Evolutionary conservation across 2,888 invertebrate species (phyloP).

Genomic region (Eupithecia pulchellata): DNA sequence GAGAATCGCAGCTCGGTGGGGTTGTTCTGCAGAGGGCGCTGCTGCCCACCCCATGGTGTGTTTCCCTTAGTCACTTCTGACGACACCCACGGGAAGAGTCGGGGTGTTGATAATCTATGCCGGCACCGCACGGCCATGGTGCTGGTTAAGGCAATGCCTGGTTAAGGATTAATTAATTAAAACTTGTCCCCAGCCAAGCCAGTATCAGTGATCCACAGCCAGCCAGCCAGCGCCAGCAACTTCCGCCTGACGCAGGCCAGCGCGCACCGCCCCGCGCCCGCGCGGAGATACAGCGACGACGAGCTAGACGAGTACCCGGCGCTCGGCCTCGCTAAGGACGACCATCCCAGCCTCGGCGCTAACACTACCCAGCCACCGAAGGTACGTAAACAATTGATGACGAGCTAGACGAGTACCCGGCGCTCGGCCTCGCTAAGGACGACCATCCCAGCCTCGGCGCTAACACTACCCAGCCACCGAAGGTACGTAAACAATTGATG

Average conservation of each 20-base stretch:
- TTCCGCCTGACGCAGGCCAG: slow-evolving; percentile 76
- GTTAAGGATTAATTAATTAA: neutral
- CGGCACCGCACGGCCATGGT: too few relatives aligned
- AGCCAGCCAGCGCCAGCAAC: slow-evolving; percentile 78
- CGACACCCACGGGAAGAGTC: too few relatives aligned
- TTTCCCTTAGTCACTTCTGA: too few relatives aligned
- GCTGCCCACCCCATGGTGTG: too few relatives aligned
- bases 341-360: slow-evolving; percentile 76
- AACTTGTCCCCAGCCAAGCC: slow-evolving; percentile 68
- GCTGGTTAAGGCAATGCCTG: too few relatives aligned
- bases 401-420: slow-evolving; percentile 66
- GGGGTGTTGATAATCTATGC: too few relatives aligned
- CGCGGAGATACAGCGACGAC: slow-evolving; percentile 51
- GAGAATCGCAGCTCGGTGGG: too few relatives aligned
- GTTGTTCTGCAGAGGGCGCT: too few relatives aligned
- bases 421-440: slow-evolving; percentile 57
- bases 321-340: slow-evolving; percentile 61
- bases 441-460: slow-evolving; percentile 78
- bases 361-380: slow-evolving; percentile 71
- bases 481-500: slow-evolving; percentile 70
- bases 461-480: slow-evolving; percentile 68
- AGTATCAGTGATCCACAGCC: slow-evolving; percentile 80
- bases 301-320: slow-evolving; percentile 65
- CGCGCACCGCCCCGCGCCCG: slow-evolving; percentile 60
- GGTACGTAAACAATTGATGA: slow-evolving; percentile 68